Conservation (phyloP, 2,888 invertebrate genomes). For the Tineola bisselliella region DNA sequence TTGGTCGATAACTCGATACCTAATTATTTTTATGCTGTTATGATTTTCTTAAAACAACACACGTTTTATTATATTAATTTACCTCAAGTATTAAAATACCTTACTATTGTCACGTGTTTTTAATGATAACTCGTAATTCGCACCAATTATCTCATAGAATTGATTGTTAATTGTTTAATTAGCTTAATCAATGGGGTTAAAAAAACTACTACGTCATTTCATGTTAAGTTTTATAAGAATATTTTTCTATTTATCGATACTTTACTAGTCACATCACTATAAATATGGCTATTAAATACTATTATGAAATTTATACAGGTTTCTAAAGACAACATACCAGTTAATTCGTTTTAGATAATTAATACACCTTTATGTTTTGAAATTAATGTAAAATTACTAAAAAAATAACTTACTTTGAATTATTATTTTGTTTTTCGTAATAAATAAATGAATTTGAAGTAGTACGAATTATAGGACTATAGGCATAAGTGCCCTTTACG, state of each 20-base stretch:
- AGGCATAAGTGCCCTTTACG: no score
- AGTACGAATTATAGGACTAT: no score
- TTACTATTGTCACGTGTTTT: conserved; percentile 1
- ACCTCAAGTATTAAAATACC: background rate
- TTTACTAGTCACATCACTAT: conserved; percentile 6
- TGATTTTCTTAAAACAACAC: background rate
- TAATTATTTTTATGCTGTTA: background rate
- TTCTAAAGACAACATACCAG: background rate
- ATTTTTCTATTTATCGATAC: background rate
- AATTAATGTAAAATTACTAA: background rate
- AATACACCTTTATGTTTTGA: background rate
- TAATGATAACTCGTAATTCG: background rate
- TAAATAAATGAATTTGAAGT: no score
- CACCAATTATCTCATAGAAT: background rate
- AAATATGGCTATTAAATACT: background rate
- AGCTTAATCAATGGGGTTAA: no score
- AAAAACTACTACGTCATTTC: no score
- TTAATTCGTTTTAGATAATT: background rate
- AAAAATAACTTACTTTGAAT: background rate
- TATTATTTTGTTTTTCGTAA: no score
- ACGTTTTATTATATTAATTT: background rate
- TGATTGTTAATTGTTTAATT: background rate
- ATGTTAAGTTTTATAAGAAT: background rate
- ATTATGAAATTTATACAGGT: conserved; percentile 11
- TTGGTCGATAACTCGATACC: background rate